Conservation (phyloP, 2,113 vertebrate genomes). For the Hyperopisus bebe region DNA sequence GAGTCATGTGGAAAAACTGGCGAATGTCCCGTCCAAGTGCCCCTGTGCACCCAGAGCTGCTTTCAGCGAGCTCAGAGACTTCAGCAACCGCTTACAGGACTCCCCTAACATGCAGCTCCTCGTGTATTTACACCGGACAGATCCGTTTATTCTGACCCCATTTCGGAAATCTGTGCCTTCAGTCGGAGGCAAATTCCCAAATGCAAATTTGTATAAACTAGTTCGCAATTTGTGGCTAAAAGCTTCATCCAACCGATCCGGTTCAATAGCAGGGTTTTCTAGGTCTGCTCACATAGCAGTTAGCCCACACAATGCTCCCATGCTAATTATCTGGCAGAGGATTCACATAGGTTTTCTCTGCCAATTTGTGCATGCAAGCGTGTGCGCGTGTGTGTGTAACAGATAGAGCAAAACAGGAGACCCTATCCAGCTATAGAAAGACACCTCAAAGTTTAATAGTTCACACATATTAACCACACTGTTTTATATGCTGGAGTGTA, state of each 20-base stretch:
- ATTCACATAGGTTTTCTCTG: background rate
- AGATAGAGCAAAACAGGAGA: background rate
- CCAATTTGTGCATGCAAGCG: background rate
- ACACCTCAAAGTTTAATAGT: background rate
- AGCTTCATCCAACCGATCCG: background rate
- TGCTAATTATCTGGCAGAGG: slow-evolving; percentile 5
- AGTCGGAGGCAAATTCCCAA: background rate
- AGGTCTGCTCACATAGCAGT: background rate
- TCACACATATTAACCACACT: background rate
- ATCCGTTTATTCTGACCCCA: background rate
- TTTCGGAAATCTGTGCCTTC: background rate
- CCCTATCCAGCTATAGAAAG: background rate
- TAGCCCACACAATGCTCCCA: background rate
- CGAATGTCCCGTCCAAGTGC: background rate
- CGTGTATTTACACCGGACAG: background rate
- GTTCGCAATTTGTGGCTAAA: background rate
- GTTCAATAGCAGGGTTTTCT: background rate
- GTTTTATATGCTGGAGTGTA: background rate
- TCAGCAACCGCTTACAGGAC: background rate
- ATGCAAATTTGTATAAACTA: background rate
- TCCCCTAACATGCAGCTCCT: background rate
- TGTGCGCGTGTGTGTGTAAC: background rate
- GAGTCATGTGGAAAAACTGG: background rate
- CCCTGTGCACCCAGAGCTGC: background rate
- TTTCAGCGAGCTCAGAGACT: background rate